Evolutionary conservation across 2,797 vertebrate genomes (phyloP), one percentile per base, ranked within the genome.

Genomic region (Sebastes kiyomatsui): DNA sequence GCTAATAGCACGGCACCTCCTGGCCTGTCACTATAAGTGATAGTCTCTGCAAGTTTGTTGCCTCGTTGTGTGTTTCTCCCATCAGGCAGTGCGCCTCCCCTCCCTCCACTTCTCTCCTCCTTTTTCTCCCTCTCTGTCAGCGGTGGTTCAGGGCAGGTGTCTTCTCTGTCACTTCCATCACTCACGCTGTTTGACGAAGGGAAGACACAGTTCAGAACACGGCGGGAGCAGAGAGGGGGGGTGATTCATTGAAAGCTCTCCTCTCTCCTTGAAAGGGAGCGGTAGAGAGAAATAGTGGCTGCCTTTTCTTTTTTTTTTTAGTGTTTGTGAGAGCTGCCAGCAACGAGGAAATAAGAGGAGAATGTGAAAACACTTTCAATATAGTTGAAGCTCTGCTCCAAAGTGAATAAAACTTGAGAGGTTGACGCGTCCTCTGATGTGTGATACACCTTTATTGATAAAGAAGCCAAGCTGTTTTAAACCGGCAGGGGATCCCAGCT

Each of bases 21-120:
- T 93, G 90, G 88, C 90, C 93, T 95, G 93, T 95, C 94, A 94
- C 90, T 87, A 92, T 94, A 95, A 96, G 92, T 94, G 94, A 96
- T 96, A 93, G 94, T 93, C 91, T 84, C 78, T 90, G 87, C 88
- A 90, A 92, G 90, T 94, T 92, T 90, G 91, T 92, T 92, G 92
- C 91, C 91, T 92, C 20, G 75, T 87, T 90, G 89, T 90, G 92
- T 87, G 84, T 84, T 91, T 90, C 85, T 92, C 90, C 91, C 87
- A 92, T 91, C 87, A 92, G 88, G 88, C 90, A 84, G 27, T 73
- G 77, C 52, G 49, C 82, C 64, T 81, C 75, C 66, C 62, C 80
- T 88, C 80, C 61, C 82, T 88, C 80, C 72, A 23, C 70, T 64
- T 56, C 59, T 27, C 75, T 72, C 65, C 72, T 69, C 62, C 62